Percentiles rank a stretch among this genome's conserved stretches.
Conservation (phyloP, 2,113 vertebrate genomes). For the Parotia lawesii region DNA sequence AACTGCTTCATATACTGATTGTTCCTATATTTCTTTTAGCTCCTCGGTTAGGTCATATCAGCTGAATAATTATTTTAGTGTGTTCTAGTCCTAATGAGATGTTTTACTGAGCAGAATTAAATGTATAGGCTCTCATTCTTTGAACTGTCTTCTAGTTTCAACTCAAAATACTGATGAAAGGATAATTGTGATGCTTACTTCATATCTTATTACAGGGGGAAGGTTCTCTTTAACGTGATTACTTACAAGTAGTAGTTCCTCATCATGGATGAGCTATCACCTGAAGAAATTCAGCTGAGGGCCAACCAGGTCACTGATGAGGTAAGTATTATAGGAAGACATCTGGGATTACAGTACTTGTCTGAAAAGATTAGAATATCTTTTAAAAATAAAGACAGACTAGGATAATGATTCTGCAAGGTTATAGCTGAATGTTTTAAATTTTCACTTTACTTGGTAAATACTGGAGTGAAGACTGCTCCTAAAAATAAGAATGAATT, state of each 20-base stretch:
- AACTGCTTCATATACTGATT: background rate
- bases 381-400: background rate
- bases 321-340: constrained; percentile 69
- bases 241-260: constrained; percentile 18
- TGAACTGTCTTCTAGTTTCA: background rate
- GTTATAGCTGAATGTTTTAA: background rate
- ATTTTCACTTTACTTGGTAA: background rate
- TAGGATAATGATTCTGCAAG: background rate
- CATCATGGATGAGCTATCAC: constrained; percentile 86
- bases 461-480: background rate
- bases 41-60: background rate
- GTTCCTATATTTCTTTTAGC: background rate
- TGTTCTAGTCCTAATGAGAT: background rate
- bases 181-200: background rate
- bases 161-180: background rate
- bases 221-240: background rate
- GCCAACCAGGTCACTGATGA: constrained; percentile 95
- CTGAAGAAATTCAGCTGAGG: constrained; percentile 85
- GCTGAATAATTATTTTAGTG: background rate
- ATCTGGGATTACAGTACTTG: background rate
- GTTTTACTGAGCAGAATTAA: background rate
- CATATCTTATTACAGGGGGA: background rate
- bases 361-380: background rate
- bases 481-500: background rate
- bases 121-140: background rate